Percentiles rank a stretch among this genome's conserved stretches.
Evolutionary conservation across 2,888 invertebrate genomes (phyloP).

Genomic region (Leptinotarsa tumamoca): DNA sequence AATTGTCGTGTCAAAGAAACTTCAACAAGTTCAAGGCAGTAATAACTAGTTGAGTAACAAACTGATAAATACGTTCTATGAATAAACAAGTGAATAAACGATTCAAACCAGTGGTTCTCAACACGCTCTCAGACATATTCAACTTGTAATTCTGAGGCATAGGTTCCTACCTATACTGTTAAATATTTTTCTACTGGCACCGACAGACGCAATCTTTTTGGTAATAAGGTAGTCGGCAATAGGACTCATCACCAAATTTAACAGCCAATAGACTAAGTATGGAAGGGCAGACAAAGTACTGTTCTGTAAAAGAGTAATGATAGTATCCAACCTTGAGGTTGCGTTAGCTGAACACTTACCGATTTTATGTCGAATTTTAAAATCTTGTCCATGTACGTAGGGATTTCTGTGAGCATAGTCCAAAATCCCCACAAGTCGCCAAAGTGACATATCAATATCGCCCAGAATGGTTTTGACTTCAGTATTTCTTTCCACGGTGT

Average conservation of each 20-base stretch:
- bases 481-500: conserved; percentile 83
- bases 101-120: conserved; percentile 23
- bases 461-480: conserved; percentile 81
- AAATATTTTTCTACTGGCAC: conserved; percentile 56
- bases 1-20: not conserved
- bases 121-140: conserved; percentile 21
- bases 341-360: conserved; percentile 63
- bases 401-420: conserved; percentile 86
- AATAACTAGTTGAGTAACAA: not conserved
- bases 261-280: conserved; percentile 79
- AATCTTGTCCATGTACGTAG: conserved; percentile 81
- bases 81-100: not conserved
- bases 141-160: conserved; percentile 34
- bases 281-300: conserved; percentile 78
- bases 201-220: conserved; percentile 58
- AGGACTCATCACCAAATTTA: conserved; percentile 79
- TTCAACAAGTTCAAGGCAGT: not conserved
- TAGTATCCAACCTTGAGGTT: conserved; percentile 27
- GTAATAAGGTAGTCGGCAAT: conserved; percentile 74
- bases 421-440: conserved; percentile 87
- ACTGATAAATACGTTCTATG: not conserved
- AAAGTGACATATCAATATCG: conserved; percentile 78
- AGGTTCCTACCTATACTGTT: conserved; percentile 60
- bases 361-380: conserved; percentile 78
- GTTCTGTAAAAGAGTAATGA: conserved; percentile 68